phyloP scores from a whole-genome alignment of 2,888 invertebrate genomes.

The Acrobasis consociella region DNA sequence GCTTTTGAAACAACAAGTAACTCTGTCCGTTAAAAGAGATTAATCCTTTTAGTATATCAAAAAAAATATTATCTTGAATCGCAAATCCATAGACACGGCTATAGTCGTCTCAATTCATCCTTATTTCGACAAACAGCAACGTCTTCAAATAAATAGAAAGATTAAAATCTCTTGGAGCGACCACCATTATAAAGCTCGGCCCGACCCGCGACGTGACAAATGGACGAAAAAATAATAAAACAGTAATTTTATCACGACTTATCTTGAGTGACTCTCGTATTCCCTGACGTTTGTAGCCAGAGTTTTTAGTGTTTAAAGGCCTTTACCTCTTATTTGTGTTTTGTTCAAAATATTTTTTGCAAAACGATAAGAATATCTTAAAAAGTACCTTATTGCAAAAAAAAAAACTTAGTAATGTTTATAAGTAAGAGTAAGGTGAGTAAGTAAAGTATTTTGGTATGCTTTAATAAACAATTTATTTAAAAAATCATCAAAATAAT shows the following conservation, averaged over 20 bases:
- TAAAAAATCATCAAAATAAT: too few relatives aligned
- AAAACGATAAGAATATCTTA: too few relatives aligned
- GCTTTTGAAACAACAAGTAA: too few relatives aligned
- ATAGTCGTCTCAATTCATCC: constrained; percentile 21
- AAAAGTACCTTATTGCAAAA: too few relatives aligned
- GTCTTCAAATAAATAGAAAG: constrained; percentile 34
- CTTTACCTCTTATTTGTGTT: neutral
- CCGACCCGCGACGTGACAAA: constrained; percentile 27
- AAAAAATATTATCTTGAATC: neutral
- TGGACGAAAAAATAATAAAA: constrained; percentile 35
- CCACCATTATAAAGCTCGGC: constrained; percentile 17
- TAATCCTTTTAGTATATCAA: too few relatives aligned
- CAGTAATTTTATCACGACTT: constrained; percentile 45
- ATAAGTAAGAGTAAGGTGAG: too few relatives aligned
- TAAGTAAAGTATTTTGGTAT: too few relatives aligned
- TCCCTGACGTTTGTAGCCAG: constrained; percentile 32
- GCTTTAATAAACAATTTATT: too few relatives aligned
- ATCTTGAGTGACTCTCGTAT: constrained; percentile 44
- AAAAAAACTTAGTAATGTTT: too few relatives aligned
- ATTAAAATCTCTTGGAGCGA: constrained; percentile 36
- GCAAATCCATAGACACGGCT: neutral
- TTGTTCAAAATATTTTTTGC: neutral
- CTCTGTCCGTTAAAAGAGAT: too few relatives aligned
- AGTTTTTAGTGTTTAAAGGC: constrained; percentile 1
- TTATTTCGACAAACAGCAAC: constrained; percentile 26